A percentile compares a stretch with the other conserved stretches of the same genome.
phyloP scores from a whole-genome alignment of 2,888 invertebrate genomes.

The Ophioninae sp. region DNA sequence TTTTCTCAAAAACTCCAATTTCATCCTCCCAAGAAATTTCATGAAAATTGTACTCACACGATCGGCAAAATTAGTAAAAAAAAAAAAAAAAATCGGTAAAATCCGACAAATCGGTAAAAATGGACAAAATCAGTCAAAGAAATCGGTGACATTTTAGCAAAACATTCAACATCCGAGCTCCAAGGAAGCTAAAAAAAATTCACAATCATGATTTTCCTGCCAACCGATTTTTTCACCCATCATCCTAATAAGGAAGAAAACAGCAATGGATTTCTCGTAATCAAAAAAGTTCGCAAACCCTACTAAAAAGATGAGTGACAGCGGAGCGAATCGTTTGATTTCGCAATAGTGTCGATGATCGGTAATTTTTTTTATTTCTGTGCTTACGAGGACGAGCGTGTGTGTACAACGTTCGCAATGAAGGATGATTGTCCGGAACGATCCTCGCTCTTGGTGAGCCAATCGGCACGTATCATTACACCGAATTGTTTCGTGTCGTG shows the following conservation, averaged over 20 bases:
- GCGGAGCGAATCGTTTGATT: neutral
- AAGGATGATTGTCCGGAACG: slow-evolving; percentile 31
- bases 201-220: neutral
- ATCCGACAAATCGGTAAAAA: no score
- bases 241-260: neutral
- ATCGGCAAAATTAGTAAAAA: no score
- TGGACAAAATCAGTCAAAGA: no score
- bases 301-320: neutral
- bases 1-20: no score
- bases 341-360: neutral
- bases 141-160: no score
- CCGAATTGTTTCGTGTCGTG: slow-evolving; percentile 57
- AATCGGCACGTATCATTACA: slow-evolving; percentile 58
- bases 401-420: neutral
- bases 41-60: no score
- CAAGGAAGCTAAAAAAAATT: neutral
- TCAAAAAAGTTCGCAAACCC: no score
- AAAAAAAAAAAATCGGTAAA: no score
- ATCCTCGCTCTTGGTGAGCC: slow-evolving; percentile 20
- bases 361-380: neutral
- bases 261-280: no score
- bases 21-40: no score
- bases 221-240: neutral
- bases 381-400: neutral
- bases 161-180: no score